Evolutionary conservation across 2,797 vertebrate species (phyloP).

Genomic region (Sebastes trivittatus): DNA sequence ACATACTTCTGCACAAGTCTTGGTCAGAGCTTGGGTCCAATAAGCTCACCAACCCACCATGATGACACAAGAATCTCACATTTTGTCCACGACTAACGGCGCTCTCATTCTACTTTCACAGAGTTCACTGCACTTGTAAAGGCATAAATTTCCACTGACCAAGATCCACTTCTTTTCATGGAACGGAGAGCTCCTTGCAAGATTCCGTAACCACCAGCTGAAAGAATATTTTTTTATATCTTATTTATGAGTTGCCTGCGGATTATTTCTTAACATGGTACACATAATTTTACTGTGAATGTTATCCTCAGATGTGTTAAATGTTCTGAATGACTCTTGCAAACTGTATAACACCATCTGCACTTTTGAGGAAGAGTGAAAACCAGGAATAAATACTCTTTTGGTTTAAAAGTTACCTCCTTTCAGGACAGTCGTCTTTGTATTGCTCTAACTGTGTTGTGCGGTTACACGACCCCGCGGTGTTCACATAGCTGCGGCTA

Average conservation of each 20-base stretch:
- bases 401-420: slow-evolving; percentile 79
- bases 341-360: slow-evolving; percentile 80
- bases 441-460: background rate
- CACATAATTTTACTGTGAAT: slow-evolving; percentile 73
- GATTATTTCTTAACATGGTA: slow-evolving; percentile 78
- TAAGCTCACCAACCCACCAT: background rate
- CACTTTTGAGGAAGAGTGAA: slow-evolving; percentile 85
- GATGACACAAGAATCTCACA: background rate
- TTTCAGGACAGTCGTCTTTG: slow-evolving; percentile 44
- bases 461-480: background rate
- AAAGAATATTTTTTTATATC: slow-evolving; percentile 86
- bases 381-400: slow-evolving; percentile 87
- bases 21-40: slow-evolving; percentile 9
- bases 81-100: slow-evolving; percentile 58
- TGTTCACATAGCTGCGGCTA: slow-evolving; percentile 3
- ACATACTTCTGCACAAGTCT: background rate
- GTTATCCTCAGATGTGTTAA: slow-evolving; percentile 71
- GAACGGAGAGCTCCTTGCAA: slow-evolving; percentile 79
- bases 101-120: slow-evolving; percentile 76
- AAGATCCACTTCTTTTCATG: slow-evolving; percentile 80
- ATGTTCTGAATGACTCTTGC: slow-evolving; percentile 81
- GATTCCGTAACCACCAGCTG: slow-evolving; percentile 80
- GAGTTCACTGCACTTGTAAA: slow-evolving; percentile 85
- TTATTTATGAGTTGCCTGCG: slow-evolving; percentile 86
- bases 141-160: slow-evolving; percentile 84